These are phyloP conservation scores for Hylyphantes graminicola DNA, from an alignment of 1,140 invertebrate genomes.

Conservation along the genomic window DNA sequence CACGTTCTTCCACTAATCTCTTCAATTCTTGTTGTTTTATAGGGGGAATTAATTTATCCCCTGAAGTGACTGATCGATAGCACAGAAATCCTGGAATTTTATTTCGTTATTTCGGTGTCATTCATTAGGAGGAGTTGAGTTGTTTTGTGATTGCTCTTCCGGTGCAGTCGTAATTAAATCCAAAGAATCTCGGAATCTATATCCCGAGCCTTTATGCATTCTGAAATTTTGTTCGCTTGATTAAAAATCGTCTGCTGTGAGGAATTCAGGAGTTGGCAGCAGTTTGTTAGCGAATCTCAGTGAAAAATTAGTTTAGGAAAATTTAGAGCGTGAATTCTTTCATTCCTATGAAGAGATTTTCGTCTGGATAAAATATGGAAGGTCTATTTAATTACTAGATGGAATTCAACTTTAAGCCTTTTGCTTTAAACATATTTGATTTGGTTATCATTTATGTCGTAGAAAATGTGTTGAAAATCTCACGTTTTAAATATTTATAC, in stretches of 20 bases:
- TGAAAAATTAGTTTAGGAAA: conserved; percentile 20
- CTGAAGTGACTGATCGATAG: conserved; percentile 8
- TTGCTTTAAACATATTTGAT: too few relatives aligned
- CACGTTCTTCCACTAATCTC: too few relatives aligned
- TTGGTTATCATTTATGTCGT: too few relatives aligned
- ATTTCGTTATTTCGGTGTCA: conserved; percentile 37
- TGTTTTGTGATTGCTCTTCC: conserved; percentile 31
- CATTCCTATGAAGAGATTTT: conserved; percentile 17
- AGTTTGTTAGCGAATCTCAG: conserved; percentile 29
- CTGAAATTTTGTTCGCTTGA: conserved; percentile 35
- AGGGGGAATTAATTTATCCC: too few relatives aligned
- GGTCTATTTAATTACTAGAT: conserved; percentile 19
- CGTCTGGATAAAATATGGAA: conserved; percentile 5
- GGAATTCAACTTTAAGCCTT: too few relatives aligned
- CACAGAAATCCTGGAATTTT: conserved; percentile 28
- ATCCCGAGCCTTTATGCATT: conserved; percentile 8
- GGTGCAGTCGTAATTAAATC: conserved; percentile 23
- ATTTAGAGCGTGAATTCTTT: conserved; percentile 12
- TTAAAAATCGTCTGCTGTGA: conserved; percentile 9
- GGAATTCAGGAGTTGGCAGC: conserved; percentile 14
- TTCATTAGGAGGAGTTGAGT: conserved; percentile 28
- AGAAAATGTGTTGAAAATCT: too few relatives aligned
- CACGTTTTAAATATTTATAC: too few relatives aligned
- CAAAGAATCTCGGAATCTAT: conserved; percentile 31
- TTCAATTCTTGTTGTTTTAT: too few relatives aligned